A percentile compares a stretch with the other conserved stretches of the same genome.
Evolutionary conservation across 2,113 vertebrate species (phyloP).

Genomic region (Camelus dromedarius): DNA sequence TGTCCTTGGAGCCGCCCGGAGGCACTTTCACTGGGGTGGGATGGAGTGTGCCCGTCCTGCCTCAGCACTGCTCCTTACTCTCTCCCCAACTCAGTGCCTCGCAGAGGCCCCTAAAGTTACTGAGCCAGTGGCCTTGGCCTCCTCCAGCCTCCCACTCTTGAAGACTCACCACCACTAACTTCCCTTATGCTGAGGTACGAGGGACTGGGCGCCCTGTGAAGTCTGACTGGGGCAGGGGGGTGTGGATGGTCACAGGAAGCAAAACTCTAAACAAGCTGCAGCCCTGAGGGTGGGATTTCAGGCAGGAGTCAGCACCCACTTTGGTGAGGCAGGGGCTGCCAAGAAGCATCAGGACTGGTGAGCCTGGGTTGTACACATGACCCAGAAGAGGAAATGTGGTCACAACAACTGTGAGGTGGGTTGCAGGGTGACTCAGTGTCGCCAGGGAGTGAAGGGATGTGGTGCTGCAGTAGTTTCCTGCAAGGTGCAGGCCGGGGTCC

Average conservation of each 20-base stretch:
- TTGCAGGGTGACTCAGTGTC: conserved; percentile 64
- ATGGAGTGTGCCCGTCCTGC: too few relatives aligned
- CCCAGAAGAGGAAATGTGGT: conserved; percentile 60
- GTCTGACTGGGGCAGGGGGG: not conserved
- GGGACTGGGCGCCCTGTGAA: not conserved
- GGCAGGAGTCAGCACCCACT: not conserved
- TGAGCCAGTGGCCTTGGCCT: not conserved
- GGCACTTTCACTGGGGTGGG: not conserved
- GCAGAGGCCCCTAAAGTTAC: not conserved
- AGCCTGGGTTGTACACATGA: not conserved
- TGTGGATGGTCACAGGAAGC: accelerated
- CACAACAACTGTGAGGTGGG: not conserved
- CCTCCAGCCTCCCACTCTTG: not conserved
- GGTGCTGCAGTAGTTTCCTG: not conserved
- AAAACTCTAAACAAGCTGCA: accelerated
- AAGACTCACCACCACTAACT: not conserved
- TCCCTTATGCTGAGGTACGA: not conserved
- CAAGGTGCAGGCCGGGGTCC: not conserved
- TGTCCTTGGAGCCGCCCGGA: not conserved
- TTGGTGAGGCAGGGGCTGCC: not conserved
- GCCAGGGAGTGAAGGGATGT: not conserved
- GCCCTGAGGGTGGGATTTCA: not conserved
- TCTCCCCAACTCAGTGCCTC: not conserved
- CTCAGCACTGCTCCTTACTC: not conserved
- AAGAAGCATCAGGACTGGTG: accelerated